phyloP scores from a whole-genome alignment of 2,797 vertebrate genomes.

The Leuciscus waleckii region DNA sequence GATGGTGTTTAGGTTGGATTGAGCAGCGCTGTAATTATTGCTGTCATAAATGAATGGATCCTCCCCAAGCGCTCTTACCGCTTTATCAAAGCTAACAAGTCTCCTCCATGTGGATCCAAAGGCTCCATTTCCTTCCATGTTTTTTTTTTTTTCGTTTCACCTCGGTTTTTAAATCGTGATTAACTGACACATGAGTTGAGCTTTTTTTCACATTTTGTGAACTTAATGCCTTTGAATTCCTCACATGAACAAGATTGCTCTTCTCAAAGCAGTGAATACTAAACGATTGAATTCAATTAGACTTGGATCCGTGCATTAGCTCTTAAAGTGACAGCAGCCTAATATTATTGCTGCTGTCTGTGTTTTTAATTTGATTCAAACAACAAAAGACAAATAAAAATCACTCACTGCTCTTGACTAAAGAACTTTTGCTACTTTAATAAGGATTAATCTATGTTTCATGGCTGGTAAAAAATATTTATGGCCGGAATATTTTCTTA shows the following conservation, averaged over 20 bases:
- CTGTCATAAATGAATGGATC: slow-evolving; percentile 77
- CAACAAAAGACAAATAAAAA: neutral
- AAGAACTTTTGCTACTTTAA: neutral
- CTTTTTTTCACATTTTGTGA: slow-evolving; percentile 1
- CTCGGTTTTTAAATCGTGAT: slow-evolving; percentile 42
- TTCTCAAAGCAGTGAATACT: slow-evolving; percentile 22
- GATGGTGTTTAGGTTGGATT: slow-evolving; percentile 78
- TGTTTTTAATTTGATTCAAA: neutral
- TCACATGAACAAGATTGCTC: slow-evolving; percentile 21
- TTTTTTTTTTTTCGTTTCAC: slow-evolving; percentile 37
- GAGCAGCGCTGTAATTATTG: slow-evolving; percentile 71
- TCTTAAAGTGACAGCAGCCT: neutral
- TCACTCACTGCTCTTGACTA: neutral
- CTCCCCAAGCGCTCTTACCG: slow-evolving; percentile 67
- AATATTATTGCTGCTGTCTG: neutral
- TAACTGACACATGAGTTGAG: slow-evolving; percentile 12
- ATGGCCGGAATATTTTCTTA: too few relatives aligned
- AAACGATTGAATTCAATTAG: neutral
- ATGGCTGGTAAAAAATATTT: neutral
- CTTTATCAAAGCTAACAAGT: slow-evolving; percentile 69
- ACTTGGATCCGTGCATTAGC: neutral
- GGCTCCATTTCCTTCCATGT: slow-evolving; percentile 29
- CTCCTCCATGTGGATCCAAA: slow-evolving; percentile 23
- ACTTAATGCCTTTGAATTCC: slow-evolving; percentile 40
- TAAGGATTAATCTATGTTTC: neutral